A percentile compares a stretch with the other conserved stretches of the same genome.
Conservation (phyloP, 1,140 invertebrate species). For the Mylabris phalerata region DNA sequence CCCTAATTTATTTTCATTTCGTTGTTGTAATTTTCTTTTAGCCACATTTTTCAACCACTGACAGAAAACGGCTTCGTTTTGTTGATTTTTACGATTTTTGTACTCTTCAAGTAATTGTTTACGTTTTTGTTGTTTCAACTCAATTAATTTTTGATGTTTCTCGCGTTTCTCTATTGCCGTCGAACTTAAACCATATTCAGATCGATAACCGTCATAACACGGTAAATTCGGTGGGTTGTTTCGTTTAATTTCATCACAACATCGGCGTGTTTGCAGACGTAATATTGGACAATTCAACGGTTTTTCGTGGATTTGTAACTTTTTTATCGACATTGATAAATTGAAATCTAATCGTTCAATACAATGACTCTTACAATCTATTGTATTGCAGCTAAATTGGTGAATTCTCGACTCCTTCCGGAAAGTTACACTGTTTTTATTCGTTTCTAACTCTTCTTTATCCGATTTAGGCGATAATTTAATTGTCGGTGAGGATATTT, state of each 20-base stretch:
- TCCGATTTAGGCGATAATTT: not conserved
- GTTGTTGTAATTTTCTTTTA: conserved; percentile 22
- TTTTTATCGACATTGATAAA: conserved; percentile 33
- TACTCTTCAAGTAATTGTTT: conserved; percentile 34
- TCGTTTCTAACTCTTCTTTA: not conserved
- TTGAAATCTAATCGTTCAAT: conserved; percentile 35
- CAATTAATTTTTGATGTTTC: conserved; percentile 27
- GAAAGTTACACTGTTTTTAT: not conserved
- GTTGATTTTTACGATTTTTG: conserved; percentile 30
- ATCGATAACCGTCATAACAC: conserved; percentile 34
- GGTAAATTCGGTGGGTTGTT: conserved; percentile 30
- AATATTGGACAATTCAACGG: conserved; percentile 30
- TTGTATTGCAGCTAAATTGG: not conserved
- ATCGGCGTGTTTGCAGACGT: conserved; percentile 34
- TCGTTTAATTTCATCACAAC: conserved; percentile 32
- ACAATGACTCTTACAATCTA: conserved; percentile 39
- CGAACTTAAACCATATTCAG: conserved; percentile 38
- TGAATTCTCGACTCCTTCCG: not conserved
- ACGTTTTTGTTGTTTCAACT: conserved; percentile 28
- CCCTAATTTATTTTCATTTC: not conserved
- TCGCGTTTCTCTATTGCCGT: conserved; percentile 30
- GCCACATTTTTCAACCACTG: conserved; percentile 38
- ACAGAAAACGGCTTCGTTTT: conserved; percentile 39
- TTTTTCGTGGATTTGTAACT: conserved; percentile 34
- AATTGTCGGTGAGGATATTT: not conserved